Evolutionary conservation across 2,797 vertebrate species (phyloP), one percentile per base, ranked within the genome.

Genomic region (Tauraco hartlaubi): DNA sequence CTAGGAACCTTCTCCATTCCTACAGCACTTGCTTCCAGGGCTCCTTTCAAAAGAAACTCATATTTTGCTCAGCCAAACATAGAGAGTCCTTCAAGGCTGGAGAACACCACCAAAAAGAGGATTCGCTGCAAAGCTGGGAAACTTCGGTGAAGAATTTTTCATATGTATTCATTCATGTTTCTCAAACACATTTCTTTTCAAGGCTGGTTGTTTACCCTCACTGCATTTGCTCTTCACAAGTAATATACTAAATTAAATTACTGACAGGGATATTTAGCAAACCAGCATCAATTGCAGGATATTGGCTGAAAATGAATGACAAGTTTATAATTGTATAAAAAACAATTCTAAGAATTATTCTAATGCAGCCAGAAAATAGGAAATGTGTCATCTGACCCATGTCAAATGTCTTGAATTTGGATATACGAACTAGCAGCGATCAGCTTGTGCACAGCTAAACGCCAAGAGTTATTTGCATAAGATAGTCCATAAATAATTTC

Each of bases 261-360:
- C 66, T 77, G 83, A 56, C 63, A 71, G 59, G 37, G 93, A 85
- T 95, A 73, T 90, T 94, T 94, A 90, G n/a, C 63, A 91, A 84
- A 61, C 23, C 31, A 79, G 43, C 44, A 56, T 85, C 85, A 85
- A 9, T 62, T 94, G 39, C 48, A 79, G n/a, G 48, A 74, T 92
- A 77, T 71, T 90, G 48, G 7, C 69, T 90, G 63, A 86, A 95
- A 94, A 83, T 1, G 1, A 92, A 84, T 67, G 55, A 67, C 71
- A 93, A 83, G 26, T 90, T 84, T 33, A 54, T 87, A 85, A 93
- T 54, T 0, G 0, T 35, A 85, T 58, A 31, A 63, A 91, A 89
- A 64, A 11, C 3, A 67, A 54, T 83, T 80, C 58, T 67, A 77
- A 92, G 37, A 80, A 87, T 93, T 89, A 92, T 89, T 90, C 52